Evolutionary conservation across 2,888 invertebrate species (phyloP).

Genomic region (Agrilus mali): DNA sequence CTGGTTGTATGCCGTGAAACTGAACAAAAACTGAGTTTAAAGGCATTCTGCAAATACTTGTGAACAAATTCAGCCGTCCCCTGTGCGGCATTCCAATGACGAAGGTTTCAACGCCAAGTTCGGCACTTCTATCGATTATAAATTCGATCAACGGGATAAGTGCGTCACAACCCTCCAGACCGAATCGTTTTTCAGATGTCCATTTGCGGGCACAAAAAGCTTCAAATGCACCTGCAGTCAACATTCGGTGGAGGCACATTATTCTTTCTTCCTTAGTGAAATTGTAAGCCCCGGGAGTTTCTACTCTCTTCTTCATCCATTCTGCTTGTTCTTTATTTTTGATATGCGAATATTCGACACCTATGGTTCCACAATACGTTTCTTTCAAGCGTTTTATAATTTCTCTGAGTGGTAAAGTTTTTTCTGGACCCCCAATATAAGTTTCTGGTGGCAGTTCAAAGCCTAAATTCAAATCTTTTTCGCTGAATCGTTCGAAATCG

Average conservation of each 20-base stretch:
- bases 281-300: conserved; percentile 22
- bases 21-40: conserved; percentile 1
- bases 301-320: conserved; percentile 26
- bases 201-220: conserved; percentile 23
- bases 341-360: conserved; percentile 26
- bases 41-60: conserved; percentile 17
- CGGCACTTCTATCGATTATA: conserved; percentile 22
- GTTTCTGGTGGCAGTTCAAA: conserved; percentile 21
- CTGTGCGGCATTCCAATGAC: conserved; percentile 30
- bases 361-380: conserved; percentile 26
- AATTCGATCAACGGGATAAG: conserved; percentile 21
- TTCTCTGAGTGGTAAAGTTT: conserved; percentile 19
- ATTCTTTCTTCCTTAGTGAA: conserved; percentile 20
- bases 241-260: conserved; percentile 23
- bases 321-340: conserved; percentile 22
- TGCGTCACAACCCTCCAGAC: conserved; percentile 26
- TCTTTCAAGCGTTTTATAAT: conserved; percentile 24
- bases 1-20: conserved; percentile 4
- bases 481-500: neutral
- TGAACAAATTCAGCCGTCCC: conserved; percentile 30
- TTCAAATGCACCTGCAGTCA: conserved; percentile 23
- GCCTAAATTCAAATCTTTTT: conserved; percentile 13
- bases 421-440: conserved; percentile 22
- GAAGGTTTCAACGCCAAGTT: conserved; percentile 21
- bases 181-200: conserved; percentile 25